Evolutionary conservation across 2,797 vertebrate genomes (phyloP), one percentile per base, ranked within the genome.

Genomic region (Pangasius macronema): DNA sequence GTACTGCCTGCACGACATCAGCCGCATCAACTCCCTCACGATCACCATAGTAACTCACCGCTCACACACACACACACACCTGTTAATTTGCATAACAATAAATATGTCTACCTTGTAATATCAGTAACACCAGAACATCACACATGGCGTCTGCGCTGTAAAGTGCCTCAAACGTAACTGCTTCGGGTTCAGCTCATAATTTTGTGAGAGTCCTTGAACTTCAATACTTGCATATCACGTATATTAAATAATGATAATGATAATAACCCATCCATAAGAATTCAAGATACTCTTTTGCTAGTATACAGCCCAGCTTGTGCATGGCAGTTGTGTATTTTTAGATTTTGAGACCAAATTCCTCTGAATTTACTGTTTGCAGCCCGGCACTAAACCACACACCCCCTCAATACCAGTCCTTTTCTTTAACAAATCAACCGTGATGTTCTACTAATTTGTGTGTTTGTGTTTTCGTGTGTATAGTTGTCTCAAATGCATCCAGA

Each of bases 1-100:
- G 91, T 98, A 98, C 92, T 99, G 98, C 89, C 90, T 99, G 90
- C 92, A 96, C 0, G 98, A 99, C 86, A 97, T 99, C 68, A 95
- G 94, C 86, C 96, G 92, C 85, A 97, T 99, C 91, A 95, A 93
- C 83, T 94, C 94, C 5, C 94, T 98, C 90, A 97, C 97, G 87
- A 88, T 96, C n/a, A 93, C 95, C 90, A 95, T 99, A 91, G 98
- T 99, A 94, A 94, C 24, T 9, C 27, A 4, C 14, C 27, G 42
- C n/a, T 36, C 18, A 3, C 39, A 63, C 20, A 79, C 51, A 57
- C 13, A 53, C 51, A 53, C 16, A 55, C 53, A 59, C 53, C 22
- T 16, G n/a, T 63, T 83, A 33, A 42, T 9, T 24, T 63, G 10
- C 36, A 36, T 30, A 20, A n/a, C 24, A 24, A 7, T 20, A 16